Evolutionary conservation across 2,113 vertebrate species (phyloP), one percentile per base, ranked within the genome.

Genomic region (Baryphthengus martii): DNA sequence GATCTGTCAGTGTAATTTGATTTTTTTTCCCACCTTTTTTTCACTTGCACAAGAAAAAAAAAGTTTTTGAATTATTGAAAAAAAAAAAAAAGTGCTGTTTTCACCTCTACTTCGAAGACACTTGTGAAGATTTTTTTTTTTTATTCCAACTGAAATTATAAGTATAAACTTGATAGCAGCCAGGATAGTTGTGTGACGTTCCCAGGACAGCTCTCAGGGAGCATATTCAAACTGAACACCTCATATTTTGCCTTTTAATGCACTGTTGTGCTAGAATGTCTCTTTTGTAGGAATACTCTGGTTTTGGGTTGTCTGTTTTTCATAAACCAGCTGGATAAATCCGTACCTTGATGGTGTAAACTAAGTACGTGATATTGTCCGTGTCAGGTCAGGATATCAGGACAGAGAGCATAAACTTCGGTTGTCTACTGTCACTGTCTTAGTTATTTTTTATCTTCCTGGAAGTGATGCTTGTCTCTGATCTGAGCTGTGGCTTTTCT

Each of bases 331-430:
- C n/a, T 52, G 33, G 15, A 76, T 16, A 44, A 83, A 75, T 50
- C 37, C 31, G 31, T 50, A 7, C 17, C 42, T 29, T 66, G 33
- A 45, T 26, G 42, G 23, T 31, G 31, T 21, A 75, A 85, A 35
- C 14, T 17, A 42, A 67, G n/a, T 76, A 18, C 9, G 4, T 65
- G 63, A 5, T 21, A 26, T 8, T 0, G 0, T 31, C 50, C 28
- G 1, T 10, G 20, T 29, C 31, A 29, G 61, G n/a, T 52, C 3
- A 11, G 33, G 67, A 3, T 61, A 7, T 14, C 28, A 15, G 56
- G 52, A 62, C 15, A 11, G 37, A 16, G 33, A n/a, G 13, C 0
- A 2, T 3, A 8, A 4, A 19, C 35, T 52, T 39, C 0, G 1
- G 7, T 35, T 17, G 7, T 7, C 17, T 23, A 14, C 29, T 77